Percentiles rank a stretch among this genome's conserved stretches.
Evolutionary conservation across 2,888 invertebrate species (phyloP).

Genomic region (Napeogenes sylphis): DNA sequence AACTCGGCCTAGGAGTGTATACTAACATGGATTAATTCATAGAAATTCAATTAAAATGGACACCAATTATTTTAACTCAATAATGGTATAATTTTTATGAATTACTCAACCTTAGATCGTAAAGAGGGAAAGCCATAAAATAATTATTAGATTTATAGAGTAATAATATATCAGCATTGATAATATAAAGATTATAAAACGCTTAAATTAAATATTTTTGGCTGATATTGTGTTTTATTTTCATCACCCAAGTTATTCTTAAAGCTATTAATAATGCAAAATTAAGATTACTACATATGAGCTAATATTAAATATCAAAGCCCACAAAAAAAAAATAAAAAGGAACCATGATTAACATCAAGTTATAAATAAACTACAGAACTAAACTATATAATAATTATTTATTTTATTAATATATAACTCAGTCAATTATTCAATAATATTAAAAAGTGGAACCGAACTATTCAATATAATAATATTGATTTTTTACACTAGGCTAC

Average conservation of each 20-base stretch:
- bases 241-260: neutral
- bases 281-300: conserved; percentile 9
- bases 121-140: conserved; percentile 68
- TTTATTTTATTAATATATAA: no score
- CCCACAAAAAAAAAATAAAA: no score
- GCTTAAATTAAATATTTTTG: conserved; percentile 79
- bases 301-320: no score
- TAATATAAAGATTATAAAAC: conserved; percentile 77
- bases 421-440: neutral
- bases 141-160: conserved; percentile 69
- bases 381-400: no score
- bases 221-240: conserved; percentile 66
- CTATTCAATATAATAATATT: no score
- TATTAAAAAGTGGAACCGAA: neutral
- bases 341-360: no score
- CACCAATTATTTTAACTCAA: conserved; percentile 19
- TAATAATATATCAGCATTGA: conserved; percentile 77
- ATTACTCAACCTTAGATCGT: conserved; percentile 54
- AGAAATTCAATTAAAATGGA: conserved; percentile 46
- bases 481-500: no score
- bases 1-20: conserved; percentile 56
- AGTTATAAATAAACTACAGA: no score
- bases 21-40: conserved; percentile 56
- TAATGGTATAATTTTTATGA: conserved; percentile 52
- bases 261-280: conserved; percentile 14